Evolutionary conservation across 2,888 invertebrate species (phyloP).

Genomic region (Lepidochrysops patricia): DNA sequence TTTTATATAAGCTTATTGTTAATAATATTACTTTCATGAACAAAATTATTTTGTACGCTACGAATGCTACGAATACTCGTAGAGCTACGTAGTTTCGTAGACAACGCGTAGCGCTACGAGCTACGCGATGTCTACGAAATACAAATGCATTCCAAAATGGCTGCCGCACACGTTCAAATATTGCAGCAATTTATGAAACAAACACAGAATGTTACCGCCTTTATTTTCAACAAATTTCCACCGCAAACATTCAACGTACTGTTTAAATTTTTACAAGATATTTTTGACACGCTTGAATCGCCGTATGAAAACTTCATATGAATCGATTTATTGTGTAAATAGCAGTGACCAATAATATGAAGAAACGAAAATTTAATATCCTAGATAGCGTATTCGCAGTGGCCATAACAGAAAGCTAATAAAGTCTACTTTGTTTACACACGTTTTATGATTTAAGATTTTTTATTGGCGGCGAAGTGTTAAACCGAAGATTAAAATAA

Average conservation of each 20-base stretch:
- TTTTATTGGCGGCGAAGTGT: not conserved
- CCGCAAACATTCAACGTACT: too few relatives aligned
- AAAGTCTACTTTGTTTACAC: not conserved
- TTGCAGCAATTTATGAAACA: not conserved
- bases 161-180: not conserved
- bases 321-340: not conserved
- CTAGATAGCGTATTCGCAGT: not conserved
- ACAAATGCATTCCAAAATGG: not conserved
- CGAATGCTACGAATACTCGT: not conserved
- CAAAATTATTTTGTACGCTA: not conserved
- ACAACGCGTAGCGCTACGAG: not conserved
- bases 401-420: not conserved
- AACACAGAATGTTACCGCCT: not conserved
- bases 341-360: not conserved
- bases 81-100: not conserved
- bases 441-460: not conserved
- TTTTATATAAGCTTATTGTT: not conserved
- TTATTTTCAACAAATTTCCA: not conserved
- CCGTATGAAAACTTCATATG: not conserved
- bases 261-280: not conserved
- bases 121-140: not conserved
- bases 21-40: too few relatives aligned
- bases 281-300: not conserved
- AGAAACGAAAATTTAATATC: slow-evolving; percentile 1
- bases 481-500: too few relatives aligned